These are phyloP conservation scores for Podarcis muralis DNA, from an alignment of 2,113 vertebrate genomes.

Conservation along the genomic window DNA sequence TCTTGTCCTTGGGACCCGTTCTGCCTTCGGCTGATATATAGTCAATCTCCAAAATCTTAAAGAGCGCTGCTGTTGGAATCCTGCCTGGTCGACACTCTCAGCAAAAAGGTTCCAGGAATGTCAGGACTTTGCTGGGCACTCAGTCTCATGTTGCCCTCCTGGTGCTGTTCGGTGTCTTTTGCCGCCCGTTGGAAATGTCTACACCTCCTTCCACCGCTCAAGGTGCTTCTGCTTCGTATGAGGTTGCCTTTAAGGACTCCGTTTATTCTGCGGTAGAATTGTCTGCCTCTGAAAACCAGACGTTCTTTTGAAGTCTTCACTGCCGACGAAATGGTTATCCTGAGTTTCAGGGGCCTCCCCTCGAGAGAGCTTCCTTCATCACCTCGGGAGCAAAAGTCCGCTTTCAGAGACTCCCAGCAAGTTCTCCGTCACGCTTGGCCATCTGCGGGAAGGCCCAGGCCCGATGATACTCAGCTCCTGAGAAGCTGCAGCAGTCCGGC, in stretches of 20 bases:
- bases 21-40: neutral
- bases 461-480: constrained; percentile 13
- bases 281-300: neutral
- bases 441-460: too few relatives aligned
- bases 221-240: neutral
- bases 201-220: neutral
- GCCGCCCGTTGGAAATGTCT: neutral
- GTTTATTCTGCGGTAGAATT: neutral
- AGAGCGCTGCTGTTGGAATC: neutral
- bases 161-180: neutral
- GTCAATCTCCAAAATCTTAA: neutral
- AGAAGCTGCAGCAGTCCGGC: constrained; percentile 6
- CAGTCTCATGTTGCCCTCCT: neutral
- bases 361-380: neutral
- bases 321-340: neutral
- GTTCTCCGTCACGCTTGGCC: neutral
- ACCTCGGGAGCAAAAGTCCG: neutral
- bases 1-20: neutral
- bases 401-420: neutral
- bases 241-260: constrained; percentile 23
- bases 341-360: too few relatives aligned
- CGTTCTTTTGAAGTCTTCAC: neutral
- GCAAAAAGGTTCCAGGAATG: neutral
- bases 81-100: too few relatives aligned
- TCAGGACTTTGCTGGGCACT: neutral